Percentiles rank a stretch among this genome's conserved stretches.
Conservation (phyloP, 1,140 invertebrate genomes). For the Hyphantria cunea region DNA sequence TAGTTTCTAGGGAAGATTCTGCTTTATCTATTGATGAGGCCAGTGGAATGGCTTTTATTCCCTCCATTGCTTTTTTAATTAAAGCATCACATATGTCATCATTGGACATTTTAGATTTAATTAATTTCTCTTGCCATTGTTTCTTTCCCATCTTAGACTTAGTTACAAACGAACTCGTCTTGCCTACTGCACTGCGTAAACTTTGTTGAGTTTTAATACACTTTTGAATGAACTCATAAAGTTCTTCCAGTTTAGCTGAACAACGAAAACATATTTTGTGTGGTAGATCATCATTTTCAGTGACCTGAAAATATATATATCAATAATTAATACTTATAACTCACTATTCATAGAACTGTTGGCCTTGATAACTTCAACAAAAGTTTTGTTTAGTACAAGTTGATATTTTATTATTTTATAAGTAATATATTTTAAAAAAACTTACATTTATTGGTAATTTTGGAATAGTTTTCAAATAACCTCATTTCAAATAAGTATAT, state of each 20-base stretch:
- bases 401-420: no score
- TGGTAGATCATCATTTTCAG: conserved; percentile 76
- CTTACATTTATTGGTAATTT: no score
- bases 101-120: conserved; percentile 74
- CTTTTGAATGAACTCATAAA: conserved; percentile 76
- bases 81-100: conserved; percentile 76
- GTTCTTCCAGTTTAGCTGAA: conserved; percentile 77
- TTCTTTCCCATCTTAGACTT: conserved; percentile 53
- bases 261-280: conserved; percentile 80
- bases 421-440: no score
- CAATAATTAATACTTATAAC: neutral
- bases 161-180: conserved; percentile 39
- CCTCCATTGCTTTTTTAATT: conserved; percentile 74
- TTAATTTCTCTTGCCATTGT: conserved; percentile 73
- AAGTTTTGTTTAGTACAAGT: no score
- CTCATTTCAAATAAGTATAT: no score
- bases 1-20: conserved; percentile 15
- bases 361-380: no score
- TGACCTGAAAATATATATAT: conserved; percentile 63
- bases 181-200: conserved; percentile 54
- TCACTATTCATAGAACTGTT: neutral
- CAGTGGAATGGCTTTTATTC: conserved; percentile 59
- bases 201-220: conserved; percentile 72
- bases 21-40: conserved; percentile 36
- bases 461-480: no score